Conservation (phyloP, 2,888 invertebrate genomes). For the Nemotelus nigrinus region DNA sequence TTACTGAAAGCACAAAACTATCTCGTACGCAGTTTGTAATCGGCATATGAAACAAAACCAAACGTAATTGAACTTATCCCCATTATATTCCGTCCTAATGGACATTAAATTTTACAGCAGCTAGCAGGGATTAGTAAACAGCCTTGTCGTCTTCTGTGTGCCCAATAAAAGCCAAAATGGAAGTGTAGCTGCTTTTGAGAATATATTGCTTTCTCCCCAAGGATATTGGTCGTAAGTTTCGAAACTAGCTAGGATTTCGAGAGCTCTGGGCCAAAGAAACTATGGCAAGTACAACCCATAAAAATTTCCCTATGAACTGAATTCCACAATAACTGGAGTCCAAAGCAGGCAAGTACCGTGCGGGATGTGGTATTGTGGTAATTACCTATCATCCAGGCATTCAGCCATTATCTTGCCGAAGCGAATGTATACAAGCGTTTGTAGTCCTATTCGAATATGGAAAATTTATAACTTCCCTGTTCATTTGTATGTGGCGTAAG, state of each 20-base stretch:
- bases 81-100: constrained; percentile 22
- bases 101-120: constrained; percentile 23
- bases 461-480: not conserved
- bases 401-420: not conserved
- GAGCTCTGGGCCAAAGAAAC: not conserved
- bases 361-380: not conserved
- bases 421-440: not conserved
- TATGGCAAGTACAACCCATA: not conserved
- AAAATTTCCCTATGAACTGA: not conserved
- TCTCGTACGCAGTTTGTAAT: constrained; percentile 2
- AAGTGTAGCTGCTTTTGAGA: not conserved
- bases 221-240: not conserved
- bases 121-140: constrained; percentile 25
- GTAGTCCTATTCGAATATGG: not conserved
- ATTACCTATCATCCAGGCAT: not conserved
- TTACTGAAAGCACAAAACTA: too few species aligned
- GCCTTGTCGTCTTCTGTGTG: not conserved
- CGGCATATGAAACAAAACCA: not conserved
- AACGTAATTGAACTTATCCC: not conserved
- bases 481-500: not conserved
- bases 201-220: not conserved
- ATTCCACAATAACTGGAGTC: not conserved
- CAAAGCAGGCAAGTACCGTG: not conserved
- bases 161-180: not conserved
- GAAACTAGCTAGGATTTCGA: too few species aligned